phyloP scores from a whole-genome alignment of 2,113 vertebrate species.

The Telmatochromis sp. region DNA sequence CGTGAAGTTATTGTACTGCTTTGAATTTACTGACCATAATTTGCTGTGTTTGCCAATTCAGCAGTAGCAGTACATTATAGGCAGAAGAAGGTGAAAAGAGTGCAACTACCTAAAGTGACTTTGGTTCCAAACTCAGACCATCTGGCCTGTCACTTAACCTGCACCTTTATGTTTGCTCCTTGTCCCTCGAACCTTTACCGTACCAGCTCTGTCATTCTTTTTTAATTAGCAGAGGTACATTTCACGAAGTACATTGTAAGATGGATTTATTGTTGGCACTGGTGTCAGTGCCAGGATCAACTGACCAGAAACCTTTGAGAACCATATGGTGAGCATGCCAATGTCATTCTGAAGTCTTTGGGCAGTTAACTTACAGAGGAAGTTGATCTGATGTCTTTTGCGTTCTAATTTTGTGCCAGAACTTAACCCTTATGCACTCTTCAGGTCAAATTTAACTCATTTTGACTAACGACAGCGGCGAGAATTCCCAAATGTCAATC shows the following conservation, averaged over 20 bases:
- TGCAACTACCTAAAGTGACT: slow-evolving; percentile 48
- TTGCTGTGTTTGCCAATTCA: background rate
- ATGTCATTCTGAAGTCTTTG: slow-evolving; percentile 2
- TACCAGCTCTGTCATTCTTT: background rate
- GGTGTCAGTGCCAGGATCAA: background rate
- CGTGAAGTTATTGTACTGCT: background rate
- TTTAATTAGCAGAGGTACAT: slow-evolving; percentile 11
- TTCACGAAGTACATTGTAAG: background rate
- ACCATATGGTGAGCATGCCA: slow-evolving; percentile 31
- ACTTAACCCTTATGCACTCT: background rate
- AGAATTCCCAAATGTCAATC: background rate
- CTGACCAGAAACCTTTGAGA: background rate
- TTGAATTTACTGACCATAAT: background rate
- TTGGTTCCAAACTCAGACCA: slow-evolving; percentile 45
- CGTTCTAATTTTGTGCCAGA: background rate
- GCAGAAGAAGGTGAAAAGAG: slow-evolving; percentile 6
- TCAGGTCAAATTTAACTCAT: background rate
- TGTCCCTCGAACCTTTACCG: slow-evolving; percentile 9
- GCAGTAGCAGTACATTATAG: background rate
- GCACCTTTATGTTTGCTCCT: slow-evolving; percentile 45
- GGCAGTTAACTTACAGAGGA: background rate
- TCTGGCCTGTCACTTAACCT: slow-evolving; percentile 60
- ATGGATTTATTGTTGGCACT: background rate
- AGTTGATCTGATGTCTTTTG: background rate
- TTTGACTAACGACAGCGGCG: background rate